phyloP scores from a whole-genome alignment of 1,140 invertebrate species.

The Drosophila malerkotliana region DNA sequence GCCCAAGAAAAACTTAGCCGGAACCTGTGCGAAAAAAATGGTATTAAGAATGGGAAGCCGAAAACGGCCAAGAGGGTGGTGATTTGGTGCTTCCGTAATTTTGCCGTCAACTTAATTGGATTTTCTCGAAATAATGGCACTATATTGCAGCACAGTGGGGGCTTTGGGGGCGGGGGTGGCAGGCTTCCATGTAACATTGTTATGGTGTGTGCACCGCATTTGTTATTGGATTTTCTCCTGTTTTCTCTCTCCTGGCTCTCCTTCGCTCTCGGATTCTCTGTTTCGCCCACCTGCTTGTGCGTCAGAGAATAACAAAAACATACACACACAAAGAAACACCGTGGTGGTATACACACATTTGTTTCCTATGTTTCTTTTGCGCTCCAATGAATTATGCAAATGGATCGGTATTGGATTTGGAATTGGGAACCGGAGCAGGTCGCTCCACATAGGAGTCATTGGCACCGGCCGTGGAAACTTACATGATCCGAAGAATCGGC shows the following conservation, averaged over 20 bases:
- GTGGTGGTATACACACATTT: slow-evolving; percentile 61
- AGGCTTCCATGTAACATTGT: slow-evolving; percentile 12
- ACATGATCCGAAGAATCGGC: slow-evolving; percentile 84
- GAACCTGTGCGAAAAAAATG: slow-evolving; percentile 21
- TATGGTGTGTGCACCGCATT: slow-evolving; percentile 31
- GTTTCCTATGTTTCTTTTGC: slow-evolving; percentile 43
- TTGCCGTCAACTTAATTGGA: slow-evolving; percentile 62
- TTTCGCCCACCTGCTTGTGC: slow-evolving; percentile 71
- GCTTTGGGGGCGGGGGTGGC: not conserved
- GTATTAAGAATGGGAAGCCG: not conserved
- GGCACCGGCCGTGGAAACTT: slow-evolving; percentile 44
- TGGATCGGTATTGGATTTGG: slow-evolving; percentile 26
- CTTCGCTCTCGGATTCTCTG: slow-evolving; percentile 22
- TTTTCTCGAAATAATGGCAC: slow-evolving; percentile 58
- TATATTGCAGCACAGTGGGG: slow-evolving; percentile 43
- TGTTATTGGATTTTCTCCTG: slow-evolving; percentile 71
- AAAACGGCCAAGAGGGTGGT: not conserved
- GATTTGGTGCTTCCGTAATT: slow-evolving; percentile 52
- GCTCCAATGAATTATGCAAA: slow-evolving; percentile 69
- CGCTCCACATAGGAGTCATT: slow-evolving; percentile 45
- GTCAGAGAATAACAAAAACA: slow-evolving; percentile 80
- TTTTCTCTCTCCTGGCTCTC: slow-evolving; percentile 25
- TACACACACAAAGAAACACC: slow-evolving; percentile 22
- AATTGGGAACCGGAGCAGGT: slow-evolving; percentile 16
- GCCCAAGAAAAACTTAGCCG: slow-evolving; percentile 20